Percentiles rank a stretch among this genome's conserved stretches.
Evolutionary conservation across 1,140 invertebrate species (phyloP).

Genomic region (Penaeus vannamei): DNA sequence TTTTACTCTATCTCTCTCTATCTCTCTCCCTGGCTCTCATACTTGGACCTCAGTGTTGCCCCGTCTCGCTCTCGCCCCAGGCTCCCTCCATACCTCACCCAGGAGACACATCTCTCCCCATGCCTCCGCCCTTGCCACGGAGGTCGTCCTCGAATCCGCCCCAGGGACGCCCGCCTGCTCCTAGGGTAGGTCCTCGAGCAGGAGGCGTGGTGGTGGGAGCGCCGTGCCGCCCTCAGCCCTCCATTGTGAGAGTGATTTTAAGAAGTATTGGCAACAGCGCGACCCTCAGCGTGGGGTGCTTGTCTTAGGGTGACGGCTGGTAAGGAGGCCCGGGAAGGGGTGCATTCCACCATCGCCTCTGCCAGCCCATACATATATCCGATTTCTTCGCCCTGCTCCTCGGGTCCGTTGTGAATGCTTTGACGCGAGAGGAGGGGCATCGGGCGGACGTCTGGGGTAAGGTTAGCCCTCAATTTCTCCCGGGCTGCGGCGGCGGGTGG

Average conservation of each 20-base stretch:
- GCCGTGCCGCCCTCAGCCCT: not conserved
- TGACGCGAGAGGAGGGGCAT: too few species aligned
- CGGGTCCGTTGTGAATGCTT: too few species aligned
- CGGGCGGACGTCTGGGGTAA: too few species aligned
- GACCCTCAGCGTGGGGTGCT: conserved; percentile 53
- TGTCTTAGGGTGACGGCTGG: conserved; percentile 57
- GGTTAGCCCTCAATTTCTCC: too few species aligned
- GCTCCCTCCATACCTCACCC: conserved; percentile 45
- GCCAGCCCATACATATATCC: too few species aligned
- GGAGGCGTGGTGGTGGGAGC: not conserved
- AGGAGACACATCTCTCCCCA: not conserved
- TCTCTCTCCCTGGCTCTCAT: conserved; percentile 39
- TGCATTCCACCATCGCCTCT: conserved; percentile 35
- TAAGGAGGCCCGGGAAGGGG: conserved; percentile 24
- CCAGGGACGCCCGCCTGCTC: not conserved
- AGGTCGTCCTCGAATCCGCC: not conserved
- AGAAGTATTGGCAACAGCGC: conserved; percentile 38
- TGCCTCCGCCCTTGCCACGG: not conserved
- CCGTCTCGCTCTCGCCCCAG: not conserved
- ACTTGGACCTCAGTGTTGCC: conserved; percentile 26
- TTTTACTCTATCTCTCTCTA: not conserved
- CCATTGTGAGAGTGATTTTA: not conserved
- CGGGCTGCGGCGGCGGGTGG: not conserved
- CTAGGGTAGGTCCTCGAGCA: not conserved
- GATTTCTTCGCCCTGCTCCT: too few species aligned